Evolutionary conservation across 2,797 vertebrate species (phyloP), one percentile per base, ranked within the genome.

Genomic region (Eleutherodactylus coqui): DNA sequence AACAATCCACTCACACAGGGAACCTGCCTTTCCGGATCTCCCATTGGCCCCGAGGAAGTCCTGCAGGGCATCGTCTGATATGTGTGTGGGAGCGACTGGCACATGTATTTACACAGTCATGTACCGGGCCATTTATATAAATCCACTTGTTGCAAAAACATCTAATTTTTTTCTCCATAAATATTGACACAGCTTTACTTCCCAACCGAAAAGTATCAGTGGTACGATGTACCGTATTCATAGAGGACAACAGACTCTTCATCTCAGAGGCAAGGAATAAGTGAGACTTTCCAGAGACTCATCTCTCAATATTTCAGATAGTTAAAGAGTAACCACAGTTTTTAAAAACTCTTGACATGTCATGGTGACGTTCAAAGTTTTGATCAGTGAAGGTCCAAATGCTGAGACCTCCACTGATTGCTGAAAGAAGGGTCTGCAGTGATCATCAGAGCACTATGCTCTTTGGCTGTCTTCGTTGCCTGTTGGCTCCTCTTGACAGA

Each of bases 1-100:
- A 82, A 82, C 80, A 82, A 55, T 73, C 24, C 16, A 36, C 13
- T 55, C 47, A 27, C 49, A 49, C 67, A 55, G 64, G 80, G 80
- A 82, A 58, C 24, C 21, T 34, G 79, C 79, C 21, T 70, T 45
- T 55, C 64, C 27, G 36, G 49, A 53, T 72, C 24, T 72, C 21
- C 64, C 47, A 69, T 38, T 72, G 64, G 64, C 36, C 7, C 49
- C 29, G 64, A 70, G 79, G 45, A 82, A 53, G 79, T 82, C 79
- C 64, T 29, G 21, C 21, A 38, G 79, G 60, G 17, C 41, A 69
- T 81, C 29, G 41, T 19, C 41, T 81, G 43, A 41, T 81, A 67
- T 32, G 29, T 64, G 60, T 70, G 32, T 51, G 62, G 64, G 79
- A 45, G 79, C 24, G 13, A 3, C 21, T 82, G 79, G 79, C 79